Evolutionary conservation across 1,140 invertebrate species (phyloP).

Genomic region (Drosophila melanogaster): DNA sequence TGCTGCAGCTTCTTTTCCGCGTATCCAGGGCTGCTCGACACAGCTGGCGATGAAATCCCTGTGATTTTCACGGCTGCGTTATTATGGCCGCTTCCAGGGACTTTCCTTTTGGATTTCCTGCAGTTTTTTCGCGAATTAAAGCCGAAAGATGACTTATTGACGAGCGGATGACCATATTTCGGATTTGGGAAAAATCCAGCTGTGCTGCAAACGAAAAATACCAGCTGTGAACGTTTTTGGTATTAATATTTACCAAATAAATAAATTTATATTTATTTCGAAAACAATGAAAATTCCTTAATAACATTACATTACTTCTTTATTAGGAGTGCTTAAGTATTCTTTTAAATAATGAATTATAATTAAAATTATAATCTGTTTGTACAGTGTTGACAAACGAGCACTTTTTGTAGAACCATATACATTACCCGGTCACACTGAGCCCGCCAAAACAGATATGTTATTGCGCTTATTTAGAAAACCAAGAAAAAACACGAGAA

Average conservation of each 20-base stretch:
- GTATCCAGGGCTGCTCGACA: conserved; percentile 14
- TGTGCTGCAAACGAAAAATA: conserved; percentile 4
- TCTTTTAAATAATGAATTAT: not conserved
- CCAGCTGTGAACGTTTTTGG: not conserved
- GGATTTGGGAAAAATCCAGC: not conserved
- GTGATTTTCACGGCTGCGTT: conserved; percentile 21
- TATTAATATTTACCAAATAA: not conserved
- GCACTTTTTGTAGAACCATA: no score
- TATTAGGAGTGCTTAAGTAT: no score
- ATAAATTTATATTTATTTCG: no score
- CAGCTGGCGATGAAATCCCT: not conserved
- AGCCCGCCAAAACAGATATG: conserved; percentile 60
- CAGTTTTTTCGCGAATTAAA: conserved; percentile 79
- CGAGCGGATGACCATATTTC: conserved; percentile 48
- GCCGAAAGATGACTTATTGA: conserved; percentile 78
- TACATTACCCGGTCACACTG: conserved; percentile 6
- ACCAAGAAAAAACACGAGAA: conserved; percentile 6
- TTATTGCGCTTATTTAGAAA: conserved; percentile 35
- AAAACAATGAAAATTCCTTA: no score
- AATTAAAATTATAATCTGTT: not conserved
- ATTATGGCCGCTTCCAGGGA: conserved; percentile 12
- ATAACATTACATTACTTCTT: no score
- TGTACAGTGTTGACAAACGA: conserved; percentile 15
- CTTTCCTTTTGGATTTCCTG: conserved; percentile 15
- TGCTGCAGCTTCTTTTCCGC: conserved; percentile 19